Conservation (phyloP, 2,797 vertebrate species). For the Poeciliopsis turneri region DNA sequence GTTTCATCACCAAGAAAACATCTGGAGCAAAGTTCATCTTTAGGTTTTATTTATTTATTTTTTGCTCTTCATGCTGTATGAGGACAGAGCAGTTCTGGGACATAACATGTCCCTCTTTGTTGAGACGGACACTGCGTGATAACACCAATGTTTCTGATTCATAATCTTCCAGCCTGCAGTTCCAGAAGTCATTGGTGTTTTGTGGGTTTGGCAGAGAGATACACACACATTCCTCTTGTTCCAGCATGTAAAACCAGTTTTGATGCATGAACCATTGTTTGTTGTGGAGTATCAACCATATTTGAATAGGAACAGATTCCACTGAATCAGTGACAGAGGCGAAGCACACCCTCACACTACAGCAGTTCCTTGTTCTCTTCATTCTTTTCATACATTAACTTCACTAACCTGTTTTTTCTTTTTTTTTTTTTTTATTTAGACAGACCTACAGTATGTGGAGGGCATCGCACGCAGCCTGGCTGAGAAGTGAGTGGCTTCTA, state of each 20-base stretch:
- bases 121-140: background rate
- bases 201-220: background rate
- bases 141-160: background rate
- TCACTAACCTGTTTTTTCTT: background rate
- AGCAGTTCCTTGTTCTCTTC: background rate
- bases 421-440: constrained; percentile 62
- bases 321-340: background rate
- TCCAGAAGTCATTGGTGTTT: background rate
- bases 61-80: background rate
- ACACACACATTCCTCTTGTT: background rate
- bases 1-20: background rate
- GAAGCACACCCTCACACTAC: background rate
- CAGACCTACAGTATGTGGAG: constrained; percentile 77
- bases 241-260: background rate
- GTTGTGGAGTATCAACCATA: background rate
- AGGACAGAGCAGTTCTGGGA: background rate
- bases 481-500: constrained; percentile 78
- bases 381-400: background rate
- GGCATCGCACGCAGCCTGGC: constrained; percentile 77
- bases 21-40: background rate
- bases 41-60: too few relatives aligned
- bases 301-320: background rate
- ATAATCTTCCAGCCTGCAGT: background rate
- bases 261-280: background rate
- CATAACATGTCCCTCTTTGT: background rate